Evolutionary conservation across 2,888 invertebrate genomes (phyloP).

Genomic region (Dryadula phaetusa): DNA sequence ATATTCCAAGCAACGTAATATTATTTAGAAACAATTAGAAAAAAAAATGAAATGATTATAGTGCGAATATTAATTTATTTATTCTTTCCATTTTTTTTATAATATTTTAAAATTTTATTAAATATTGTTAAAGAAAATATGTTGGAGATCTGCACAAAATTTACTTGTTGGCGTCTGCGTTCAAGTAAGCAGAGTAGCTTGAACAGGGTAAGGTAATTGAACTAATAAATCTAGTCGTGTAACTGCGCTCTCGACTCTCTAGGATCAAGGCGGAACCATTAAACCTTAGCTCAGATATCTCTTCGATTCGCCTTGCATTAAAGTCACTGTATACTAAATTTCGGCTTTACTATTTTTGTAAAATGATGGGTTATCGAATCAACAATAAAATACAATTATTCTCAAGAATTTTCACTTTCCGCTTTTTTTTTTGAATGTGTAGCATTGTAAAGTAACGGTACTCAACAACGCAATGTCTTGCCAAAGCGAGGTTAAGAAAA

Average conservation of each 20-base stretch:
- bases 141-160: constrained; percentile 70
- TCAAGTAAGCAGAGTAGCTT: constrained; percentile 71
- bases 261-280: constrained; percentile 75
- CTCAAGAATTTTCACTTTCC: no score
- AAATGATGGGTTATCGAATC: no score
- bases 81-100: no score
- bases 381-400: no score
- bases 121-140: constrained; percentile 56
- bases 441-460: no score
- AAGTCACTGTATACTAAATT: constrained; percentile 49
- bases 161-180: constrained; percentile 76
- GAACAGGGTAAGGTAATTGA: constrained; percentile 80
- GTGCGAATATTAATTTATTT: no score
- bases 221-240: constrained; percentile 81
- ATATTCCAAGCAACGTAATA: no score
- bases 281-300: constrained; percentile 64
- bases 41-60: no score
- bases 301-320: constrained; percentile 56
- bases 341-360: constrained; percentile 15
- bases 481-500: no score
- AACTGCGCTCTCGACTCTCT: constrained; percentile 67
- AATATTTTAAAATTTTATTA: constrained; percentile 36
- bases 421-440: no score
- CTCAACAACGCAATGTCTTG: no score
- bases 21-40: background rate